A percentile compares a stretch with the other conserved stretches of the same genome.
Evolutionary conservation across 1,140 invertebrate genomes (phyloP).

Genomic region (Bombus pyrosoma): DNA sequence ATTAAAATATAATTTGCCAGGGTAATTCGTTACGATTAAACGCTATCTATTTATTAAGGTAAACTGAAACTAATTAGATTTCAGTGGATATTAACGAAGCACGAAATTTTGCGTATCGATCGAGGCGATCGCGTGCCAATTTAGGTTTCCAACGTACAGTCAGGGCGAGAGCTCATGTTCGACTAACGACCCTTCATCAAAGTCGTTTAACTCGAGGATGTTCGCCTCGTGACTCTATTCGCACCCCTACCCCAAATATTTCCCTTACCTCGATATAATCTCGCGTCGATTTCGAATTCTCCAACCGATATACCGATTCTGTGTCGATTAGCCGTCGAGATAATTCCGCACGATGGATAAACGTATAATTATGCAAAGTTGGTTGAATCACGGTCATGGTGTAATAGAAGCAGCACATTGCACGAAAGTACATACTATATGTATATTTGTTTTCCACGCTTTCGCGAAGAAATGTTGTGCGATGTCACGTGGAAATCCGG

Average conservation of each 20-base stretch:
- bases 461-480: background rate
- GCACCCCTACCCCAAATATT: background rate
- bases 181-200: background rate
- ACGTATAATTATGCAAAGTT: background rate
- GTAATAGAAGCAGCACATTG: background rate
- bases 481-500: slow-evolving; percentile 18
- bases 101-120: background rate
- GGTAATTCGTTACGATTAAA: background rate
- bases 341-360: background rate
- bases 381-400: background rate
- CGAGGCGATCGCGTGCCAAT: background rate
- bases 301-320: background rate
- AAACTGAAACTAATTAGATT: background rate
- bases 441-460: slow-evolving; percentile 21
- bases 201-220: background rate
- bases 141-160: background rate
- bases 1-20: too few relatives aligned
- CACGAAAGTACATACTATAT: background rate
- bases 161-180: too few relatives aligned
- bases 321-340: background rate
- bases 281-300: too few relatives aligned
- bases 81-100: background rate
- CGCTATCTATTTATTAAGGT: background rate
- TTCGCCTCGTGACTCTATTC: background rate
- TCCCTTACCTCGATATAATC: background rate